Evolutionary conservation across 2,113 vertebrate genomes (phyloP).

Genomic region (Protomyctophum bolini): DNA sequence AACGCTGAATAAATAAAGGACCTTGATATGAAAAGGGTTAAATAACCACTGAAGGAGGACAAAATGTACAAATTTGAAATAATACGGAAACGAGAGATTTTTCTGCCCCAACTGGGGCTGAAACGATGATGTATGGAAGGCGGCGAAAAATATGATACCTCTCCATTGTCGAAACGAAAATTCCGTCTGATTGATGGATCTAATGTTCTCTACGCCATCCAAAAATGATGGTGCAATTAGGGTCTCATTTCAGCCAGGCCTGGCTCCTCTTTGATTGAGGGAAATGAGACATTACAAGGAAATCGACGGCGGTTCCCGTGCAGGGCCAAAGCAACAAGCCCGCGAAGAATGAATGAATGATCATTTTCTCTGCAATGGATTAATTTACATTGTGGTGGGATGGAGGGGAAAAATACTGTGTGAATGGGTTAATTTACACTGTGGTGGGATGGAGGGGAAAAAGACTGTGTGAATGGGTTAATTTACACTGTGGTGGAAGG

Average conservation of each 20-base stretch:
- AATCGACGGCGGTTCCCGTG: no score
- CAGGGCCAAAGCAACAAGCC: neutral
- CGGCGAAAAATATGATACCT: neutral
- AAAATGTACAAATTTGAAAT: neutral
- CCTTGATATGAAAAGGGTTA: no score
- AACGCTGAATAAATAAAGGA: no score
- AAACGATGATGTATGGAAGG: neutral
- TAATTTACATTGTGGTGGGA: conserved; percentile 14
- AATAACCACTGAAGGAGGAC: no score
- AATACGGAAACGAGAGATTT: no score
- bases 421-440: conserved; percentile 14
- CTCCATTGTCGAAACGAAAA: neutral
- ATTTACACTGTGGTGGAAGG: conserved; percentile 1
- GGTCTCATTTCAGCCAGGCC: no score
- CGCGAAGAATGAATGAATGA: neutral
- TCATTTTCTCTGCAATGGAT: neutral
- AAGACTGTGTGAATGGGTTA: conserved; percentile 4
- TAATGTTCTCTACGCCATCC: neutral
- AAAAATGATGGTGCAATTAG: neutral
- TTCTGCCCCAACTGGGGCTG: neutral
- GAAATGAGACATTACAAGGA: neutral
- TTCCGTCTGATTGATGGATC: neutral
- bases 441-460: no score
- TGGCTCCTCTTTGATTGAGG: neutral
- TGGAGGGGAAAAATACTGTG: neutral